phyloP scores from a whole-genome alignment of 2,888 invertebrate genomes.

The Griposia aprilina region DNA sequence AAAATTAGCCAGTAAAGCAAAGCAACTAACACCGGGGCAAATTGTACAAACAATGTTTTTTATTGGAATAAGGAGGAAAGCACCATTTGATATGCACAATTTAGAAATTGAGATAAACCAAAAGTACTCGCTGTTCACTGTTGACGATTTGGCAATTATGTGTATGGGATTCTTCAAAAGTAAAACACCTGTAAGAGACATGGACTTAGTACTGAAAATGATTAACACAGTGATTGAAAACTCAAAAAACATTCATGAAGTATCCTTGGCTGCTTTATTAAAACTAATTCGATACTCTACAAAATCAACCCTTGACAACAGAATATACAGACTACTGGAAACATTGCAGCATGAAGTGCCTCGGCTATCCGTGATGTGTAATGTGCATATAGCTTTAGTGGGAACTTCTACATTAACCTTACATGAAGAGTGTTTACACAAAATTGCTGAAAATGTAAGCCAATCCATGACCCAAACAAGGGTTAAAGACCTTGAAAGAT shows the following conservation, averaged over 20 bases:
- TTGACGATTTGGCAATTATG: conserved; percentile 93
- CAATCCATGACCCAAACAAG: conserved; percentile 87
- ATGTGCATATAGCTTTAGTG: conserved; percentile 92
- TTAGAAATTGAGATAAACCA: conserved; percentile 91
- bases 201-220: conserved; percentile 86
- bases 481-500: conserved; percentile 94
- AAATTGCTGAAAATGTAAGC: conserved; percentile 89
- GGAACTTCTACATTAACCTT: conserved; percentile 88
- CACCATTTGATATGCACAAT: conserved; percentile 91
- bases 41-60: conserved; percentile 93
- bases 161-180: conserved; percentile 95
- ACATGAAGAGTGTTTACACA: conserved; percentile 80
- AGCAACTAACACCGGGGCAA: conserved; percentile 91
- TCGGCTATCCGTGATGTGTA: conserved; percentile 91
- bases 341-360: conserved; percentile 89
- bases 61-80: conserved; percentile 90
- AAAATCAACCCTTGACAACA: conserved; percentile 81
- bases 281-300: conserved; percentile 92
- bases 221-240: conserved; percentile 89
- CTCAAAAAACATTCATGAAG: conserved; percentile 90
- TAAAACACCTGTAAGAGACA: conserved; percentile 91
- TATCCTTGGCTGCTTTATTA: conserved; percentile 92
- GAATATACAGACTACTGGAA: conserved; percentile 89
- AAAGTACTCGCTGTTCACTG: conserved; percentile 88
- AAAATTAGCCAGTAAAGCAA: conserved; percentile 90